phyloP scores from a whole-genome alignment of 2,113 vertebrate genomes.

The Dasyprocta punctata region DNA sequence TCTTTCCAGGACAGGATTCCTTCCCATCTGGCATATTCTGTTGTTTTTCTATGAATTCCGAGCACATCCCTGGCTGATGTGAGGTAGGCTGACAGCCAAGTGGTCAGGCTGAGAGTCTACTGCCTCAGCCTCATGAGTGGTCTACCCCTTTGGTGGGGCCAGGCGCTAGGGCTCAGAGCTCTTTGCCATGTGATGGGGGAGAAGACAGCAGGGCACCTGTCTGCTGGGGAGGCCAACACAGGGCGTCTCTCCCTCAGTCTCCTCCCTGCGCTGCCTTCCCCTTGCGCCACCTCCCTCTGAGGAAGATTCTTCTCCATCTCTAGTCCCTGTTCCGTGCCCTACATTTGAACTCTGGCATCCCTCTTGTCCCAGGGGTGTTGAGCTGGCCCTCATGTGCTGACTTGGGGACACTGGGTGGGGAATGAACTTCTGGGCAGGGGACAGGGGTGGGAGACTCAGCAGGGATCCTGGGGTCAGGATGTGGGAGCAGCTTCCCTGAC shows the following conservation, averaged over 20 bases:
- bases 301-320: neutral
- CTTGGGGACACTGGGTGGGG: neutral
- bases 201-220: neutral
- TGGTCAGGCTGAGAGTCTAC: neutral
- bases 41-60: slow-evolving; percentile 43
- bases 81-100: neutral
- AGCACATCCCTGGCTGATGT: slow-evolving; percentile 16
- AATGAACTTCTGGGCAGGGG: neutral
- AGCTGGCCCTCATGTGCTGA: neutral
- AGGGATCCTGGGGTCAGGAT: slow-evolving; percentile 71
- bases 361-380: neutral
- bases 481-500: slow-evolving; percentile 58
- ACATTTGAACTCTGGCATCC: neutral
- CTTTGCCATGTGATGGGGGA: neutral
- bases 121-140: neutral
- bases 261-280: neutral
- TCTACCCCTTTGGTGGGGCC: neutral
- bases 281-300: neutral
- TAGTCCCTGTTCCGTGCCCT: neutral
- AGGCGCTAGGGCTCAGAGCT: neutral
- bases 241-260: neutral
- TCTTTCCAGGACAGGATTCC: slow-evolving; percentile 40
- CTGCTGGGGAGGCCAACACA: neutral
- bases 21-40: neutral
- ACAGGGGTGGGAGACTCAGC: neutral